phyloP scores from a whole-genome alignment of 2,113 vertebrate species.

The Brachyhypopomus occidentalis region DNA sequence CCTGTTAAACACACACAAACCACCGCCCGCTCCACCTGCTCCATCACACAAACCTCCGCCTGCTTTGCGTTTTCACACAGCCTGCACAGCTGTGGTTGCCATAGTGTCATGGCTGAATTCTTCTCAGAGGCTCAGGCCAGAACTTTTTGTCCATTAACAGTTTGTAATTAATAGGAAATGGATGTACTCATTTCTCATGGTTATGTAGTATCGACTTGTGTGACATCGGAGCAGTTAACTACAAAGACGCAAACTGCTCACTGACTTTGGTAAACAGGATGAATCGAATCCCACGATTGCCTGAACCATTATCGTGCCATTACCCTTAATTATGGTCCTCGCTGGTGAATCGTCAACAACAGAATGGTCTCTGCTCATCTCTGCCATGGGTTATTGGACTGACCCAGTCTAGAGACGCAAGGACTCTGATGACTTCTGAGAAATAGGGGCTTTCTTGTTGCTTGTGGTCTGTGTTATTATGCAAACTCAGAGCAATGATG shows the following conservation, averaged over 20 bases:
- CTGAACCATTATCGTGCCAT: conserved; percentile 1
- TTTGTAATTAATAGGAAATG: conserved; percentile 53
- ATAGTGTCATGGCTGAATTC: conserved; percentile 38
- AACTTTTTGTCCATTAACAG: conserved; percentile 30
- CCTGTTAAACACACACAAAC: conserved; percentile 57
- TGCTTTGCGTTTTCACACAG: conserved; percentile 30
- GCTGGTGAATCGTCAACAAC: not conserved
- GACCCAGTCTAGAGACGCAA: no score
- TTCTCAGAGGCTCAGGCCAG: conserved; percentile 55
- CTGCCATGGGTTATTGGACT: not conserved
- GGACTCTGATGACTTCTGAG: not conserved
- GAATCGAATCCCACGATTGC: not conserved
- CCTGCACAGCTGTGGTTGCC: conserved; percentile 22
- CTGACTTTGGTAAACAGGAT: conserved; percentile 24
- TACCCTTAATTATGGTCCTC: conserved; percentile 23
- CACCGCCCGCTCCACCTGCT: conserved; percentile 39
- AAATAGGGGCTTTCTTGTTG: not conserved
- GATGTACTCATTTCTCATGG: conserved; percentile 44
- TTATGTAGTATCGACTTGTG: conserved; percentile 53
- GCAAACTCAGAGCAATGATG: not conserved
- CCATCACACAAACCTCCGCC: conserved; percentile 55
- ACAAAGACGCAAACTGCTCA: conserved; percentile 33
- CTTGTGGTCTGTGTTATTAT: not conserved
- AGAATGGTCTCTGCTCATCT: conserved; percentile 14
- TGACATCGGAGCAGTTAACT: conserved; percentile 30